A percentile compares a stretch with the other conserved stretches of the same genome.
phyloP scores from a whole-genome alignment of 2,113 vertebrate genomes.

The Danio rerio region DNA sequence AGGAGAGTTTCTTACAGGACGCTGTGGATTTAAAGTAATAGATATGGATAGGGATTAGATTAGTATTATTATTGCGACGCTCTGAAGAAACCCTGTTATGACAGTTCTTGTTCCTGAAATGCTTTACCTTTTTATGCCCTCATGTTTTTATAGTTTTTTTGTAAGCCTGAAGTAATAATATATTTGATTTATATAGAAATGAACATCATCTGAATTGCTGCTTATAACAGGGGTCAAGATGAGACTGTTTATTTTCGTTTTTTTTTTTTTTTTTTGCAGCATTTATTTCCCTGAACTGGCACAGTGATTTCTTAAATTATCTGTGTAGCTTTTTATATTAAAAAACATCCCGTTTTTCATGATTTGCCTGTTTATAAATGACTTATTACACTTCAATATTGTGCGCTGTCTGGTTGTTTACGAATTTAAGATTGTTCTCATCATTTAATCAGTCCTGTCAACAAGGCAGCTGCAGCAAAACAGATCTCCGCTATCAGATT shows the following conservation, averaged over 20 bases:
- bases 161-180: neutral
- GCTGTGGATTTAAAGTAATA: conserved; percentile 2
- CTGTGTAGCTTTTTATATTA: neutral
- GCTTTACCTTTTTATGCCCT: neutral
- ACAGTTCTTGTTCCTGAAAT: neutral
- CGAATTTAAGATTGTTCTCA: neutral
- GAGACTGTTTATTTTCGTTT: neutral
- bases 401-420: neutral
- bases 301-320: neutral
- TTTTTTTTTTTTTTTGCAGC: neutral
- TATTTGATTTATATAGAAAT: neutral
- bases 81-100: neutral
- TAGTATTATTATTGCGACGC: neutral
- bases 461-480: neutral
- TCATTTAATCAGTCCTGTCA: neutral
- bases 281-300: neutral
- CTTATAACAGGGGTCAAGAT: neutral
- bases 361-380: neutral
- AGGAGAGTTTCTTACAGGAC: neutral
- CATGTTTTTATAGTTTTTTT: neutral
- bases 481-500: neutral
- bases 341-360: neutral
- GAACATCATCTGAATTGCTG: neutral
- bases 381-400: neutral
- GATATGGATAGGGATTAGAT: neutral